Evolutionary conservation across 1,140 invertebrate genomes (phyloP).

Genomic region (Papilio aristodemus): DNA sequence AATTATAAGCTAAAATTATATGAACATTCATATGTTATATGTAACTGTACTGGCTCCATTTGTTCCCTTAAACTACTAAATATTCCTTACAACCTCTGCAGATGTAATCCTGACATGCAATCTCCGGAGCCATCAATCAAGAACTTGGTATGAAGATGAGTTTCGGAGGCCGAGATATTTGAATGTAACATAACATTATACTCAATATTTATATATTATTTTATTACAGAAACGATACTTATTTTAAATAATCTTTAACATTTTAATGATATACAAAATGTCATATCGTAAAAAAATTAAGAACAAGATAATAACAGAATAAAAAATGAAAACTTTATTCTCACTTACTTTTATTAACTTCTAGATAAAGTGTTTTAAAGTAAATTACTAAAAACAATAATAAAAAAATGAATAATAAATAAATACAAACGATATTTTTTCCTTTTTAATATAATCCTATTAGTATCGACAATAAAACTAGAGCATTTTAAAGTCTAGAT

Average conservation of each 20-base stretch:
- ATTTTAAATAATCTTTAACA: not conserved
- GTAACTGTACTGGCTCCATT: constrained; percentile 52
- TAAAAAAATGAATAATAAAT: too few species aligned
- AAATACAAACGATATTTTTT: too few species aligned
- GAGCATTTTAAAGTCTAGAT: too few species aligned
- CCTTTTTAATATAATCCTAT: too few species aligned
- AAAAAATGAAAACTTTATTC: too few species aligned
- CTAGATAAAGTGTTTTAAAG: too few species aligned
- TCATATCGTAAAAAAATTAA: not conserved
- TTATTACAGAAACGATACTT: not conserved
- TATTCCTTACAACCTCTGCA: constrained; percentile 72
- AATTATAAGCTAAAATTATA: too few species aligned
- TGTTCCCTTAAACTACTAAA: constrained; percentile 61
- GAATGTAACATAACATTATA: not conserved
- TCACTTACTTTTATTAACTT: too few species aligned
- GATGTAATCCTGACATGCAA: constrained; percentile 77
- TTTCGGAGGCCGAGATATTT: constrained; percentile 8
- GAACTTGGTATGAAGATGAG: constrained; percentile 34
- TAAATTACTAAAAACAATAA: too few species aligned
- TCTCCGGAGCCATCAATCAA: constrained; percentile 75
- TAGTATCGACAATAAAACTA: too few species aligned
- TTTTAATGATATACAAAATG: not conserved
- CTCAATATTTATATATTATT: not conserved
- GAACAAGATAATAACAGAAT: not conserved
- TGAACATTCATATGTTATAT: not conserved